Conservation (phyloP, 2,113 vertebrate species). For the Salvelinus namaycush region DNA sequence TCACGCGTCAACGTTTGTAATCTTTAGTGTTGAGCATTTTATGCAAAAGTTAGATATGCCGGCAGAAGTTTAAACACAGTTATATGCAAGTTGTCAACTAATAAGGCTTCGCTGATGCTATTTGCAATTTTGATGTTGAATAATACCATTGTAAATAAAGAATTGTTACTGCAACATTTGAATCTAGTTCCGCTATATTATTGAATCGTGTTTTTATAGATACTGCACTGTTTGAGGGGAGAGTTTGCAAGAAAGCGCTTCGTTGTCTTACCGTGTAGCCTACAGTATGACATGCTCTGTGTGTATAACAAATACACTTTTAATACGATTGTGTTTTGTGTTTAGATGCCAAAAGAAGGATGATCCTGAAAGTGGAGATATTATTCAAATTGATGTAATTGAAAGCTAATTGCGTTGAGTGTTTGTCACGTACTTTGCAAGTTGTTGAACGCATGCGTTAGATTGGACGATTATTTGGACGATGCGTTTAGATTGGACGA, state of each 20-base stretch:
- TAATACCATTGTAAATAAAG: constrained; percentile 99
- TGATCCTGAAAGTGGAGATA: too few species aligned
- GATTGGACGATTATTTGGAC: too few species aligned
- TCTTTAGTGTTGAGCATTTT: constrained; percentile 96
- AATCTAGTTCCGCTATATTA: constrained; percentile 46
- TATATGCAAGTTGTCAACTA: constrained; percentile 99
- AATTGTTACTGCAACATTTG: constrained; percentile 99
- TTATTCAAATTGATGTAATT: too few species aligned
- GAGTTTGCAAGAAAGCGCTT: neutral
- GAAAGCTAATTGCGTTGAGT: too few species aligned
- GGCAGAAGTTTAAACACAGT: constrained; percentile 97
- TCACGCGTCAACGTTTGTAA: constrained; percentile 93
- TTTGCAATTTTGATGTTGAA: constrained; percentile 97
- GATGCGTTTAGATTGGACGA: too few species aligned
- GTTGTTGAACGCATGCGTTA: too few species aligned
- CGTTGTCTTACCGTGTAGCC: neutral
- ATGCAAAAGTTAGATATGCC: constrained; percentile 99
- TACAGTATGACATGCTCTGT: neutral
- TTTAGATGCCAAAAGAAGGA: too few species aligned
- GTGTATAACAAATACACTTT: constrained; percentile 30
- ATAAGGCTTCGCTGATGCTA: constrained; percentile 99
- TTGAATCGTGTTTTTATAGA: neutral
- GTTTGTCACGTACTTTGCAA: too few species aligned
- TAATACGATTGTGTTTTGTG: constrained; percentile 83
- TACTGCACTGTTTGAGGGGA: too few species aligned